A percentile compares a stretch with the other conserved stretches of the same genome.
Evolutionary conservation across 35 echinoderm and acorn worm genomes (phyloP).

Genomic region (Heliocidaris erythrogramma): DNA sequence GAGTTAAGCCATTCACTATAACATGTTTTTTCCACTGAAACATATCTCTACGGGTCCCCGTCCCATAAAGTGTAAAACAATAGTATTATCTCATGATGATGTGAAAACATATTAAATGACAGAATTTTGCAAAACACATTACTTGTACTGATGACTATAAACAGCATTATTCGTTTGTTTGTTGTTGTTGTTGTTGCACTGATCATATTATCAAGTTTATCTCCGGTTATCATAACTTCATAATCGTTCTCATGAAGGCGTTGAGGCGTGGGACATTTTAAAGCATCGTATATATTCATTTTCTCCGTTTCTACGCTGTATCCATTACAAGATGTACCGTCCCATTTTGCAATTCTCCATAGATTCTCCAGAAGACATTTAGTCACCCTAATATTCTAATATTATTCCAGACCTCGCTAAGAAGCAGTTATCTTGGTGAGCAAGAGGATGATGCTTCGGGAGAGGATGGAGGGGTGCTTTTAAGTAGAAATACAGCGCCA

Average conservation of each 20-base stretch:
- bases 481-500: conserved; percentile 16
- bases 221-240: not conserved
- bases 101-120: not conserved
- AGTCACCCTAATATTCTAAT: not conserved
- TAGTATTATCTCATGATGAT: not conserved
- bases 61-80: too few relatives aligned
- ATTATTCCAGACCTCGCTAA: not conserved
- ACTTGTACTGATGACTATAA: not conserved
- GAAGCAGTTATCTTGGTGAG: not conserved
- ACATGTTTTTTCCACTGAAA: too few relatives aligned
- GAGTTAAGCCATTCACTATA: too few relatives aligned
- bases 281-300: not conserved
- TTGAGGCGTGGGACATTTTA: not conserved
- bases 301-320: not conserved
- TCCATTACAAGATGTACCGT: not conserved
- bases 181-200: too few relatives aligned
- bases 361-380: not conserved
- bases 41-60: too few relatives aligned
- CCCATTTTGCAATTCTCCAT: not conserved
- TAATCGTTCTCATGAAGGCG: not conserved
- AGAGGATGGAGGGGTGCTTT: not conserved
- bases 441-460: not conserved
- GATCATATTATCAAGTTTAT: not conserved
- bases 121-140: not conserved
- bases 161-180: not conserved